phyloP scores from a whole-genome alignment of 1,140 invertebrate genomes.

The Forficula auricularia region DNA sequence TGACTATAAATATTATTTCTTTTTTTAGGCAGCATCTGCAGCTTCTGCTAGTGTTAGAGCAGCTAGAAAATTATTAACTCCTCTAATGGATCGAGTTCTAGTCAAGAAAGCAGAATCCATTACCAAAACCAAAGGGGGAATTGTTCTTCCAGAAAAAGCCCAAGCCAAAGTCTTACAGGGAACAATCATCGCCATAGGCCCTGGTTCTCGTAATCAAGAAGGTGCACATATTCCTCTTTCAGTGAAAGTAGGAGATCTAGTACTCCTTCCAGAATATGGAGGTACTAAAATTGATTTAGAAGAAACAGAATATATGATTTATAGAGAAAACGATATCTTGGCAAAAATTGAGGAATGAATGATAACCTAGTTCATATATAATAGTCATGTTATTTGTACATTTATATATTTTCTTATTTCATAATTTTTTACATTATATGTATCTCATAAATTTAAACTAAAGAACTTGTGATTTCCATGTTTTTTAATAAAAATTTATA shows the following conservation, averaged over 20 bases:
- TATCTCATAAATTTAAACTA: too few species aligned
- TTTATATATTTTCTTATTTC: too few species aligned
- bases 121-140: conserved; percentile 87
- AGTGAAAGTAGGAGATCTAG: conserved; percentile 84
- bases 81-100: conserved; percentile 88
- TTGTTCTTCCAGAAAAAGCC: conserved; percentile 94
- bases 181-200: conserved; percentile 86
- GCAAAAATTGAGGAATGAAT: conserved; percentile 88
- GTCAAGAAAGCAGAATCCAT: conserved; percentile 84
- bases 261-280: conserved; percentile 94
- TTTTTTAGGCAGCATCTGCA: conserved; percentile 26
- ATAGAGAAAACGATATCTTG: conserved; percentile 89
- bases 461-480: too few species aligned
- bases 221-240: conserved; percentile 63
- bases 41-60: neutral
- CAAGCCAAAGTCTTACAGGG: conserved; percentile 84
- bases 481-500: too few species aligned
- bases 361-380: too few species aligned
- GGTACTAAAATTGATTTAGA: conserved; percentile 80
- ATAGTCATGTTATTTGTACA: too few species aligned
- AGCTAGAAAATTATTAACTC: conserved; percentile 65
- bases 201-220: conserved; percentile 70
- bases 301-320: conserved; percentile 80
- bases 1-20: too few species aligned
- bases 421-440: too few species aligned